Conservation (phyloP, 1,140 invertebrate genomes). For the Monochamus saltuarius region DNA sequence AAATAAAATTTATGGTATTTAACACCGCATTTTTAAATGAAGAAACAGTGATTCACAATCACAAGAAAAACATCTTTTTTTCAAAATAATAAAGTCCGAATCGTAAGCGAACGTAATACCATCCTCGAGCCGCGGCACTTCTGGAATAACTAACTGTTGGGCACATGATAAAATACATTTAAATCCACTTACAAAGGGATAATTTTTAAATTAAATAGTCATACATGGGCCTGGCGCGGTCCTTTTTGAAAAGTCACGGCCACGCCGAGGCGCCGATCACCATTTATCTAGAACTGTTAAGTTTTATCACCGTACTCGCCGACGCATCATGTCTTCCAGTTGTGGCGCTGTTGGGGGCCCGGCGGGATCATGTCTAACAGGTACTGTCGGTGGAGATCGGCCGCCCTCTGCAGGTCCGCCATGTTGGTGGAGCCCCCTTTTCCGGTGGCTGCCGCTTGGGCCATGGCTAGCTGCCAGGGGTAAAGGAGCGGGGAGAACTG, state of each 20-base stretch:
- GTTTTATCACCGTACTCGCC: constrained; percentile 17
- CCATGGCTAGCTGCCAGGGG: constrained; percentile 73
- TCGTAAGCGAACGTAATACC: not conserved
- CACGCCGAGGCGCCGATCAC: too few species aligned
- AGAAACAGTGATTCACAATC: too few species aligned
- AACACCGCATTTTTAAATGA: constrained; percentile 5
- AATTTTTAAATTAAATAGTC: constrained; percentile 1
- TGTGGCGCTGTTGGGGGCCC: constrained; percentile 49
- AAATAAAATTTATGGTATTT: too few species aligned
- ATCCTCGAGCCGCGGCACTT: not conserved
- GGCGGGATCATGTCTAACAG: constrained; percentile 94
- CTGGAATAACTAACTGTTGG: constrained; percentile 13
- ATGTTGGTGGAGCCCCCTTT: constrained; percentile 54
- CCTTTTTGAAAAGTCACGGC: not conserved
- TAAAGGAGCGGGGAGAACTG: constrained; percentile 83
- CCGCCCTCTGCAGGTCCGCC: constrained; percentile 76
- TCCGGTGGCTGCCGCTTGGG: constrained; percentile 61
- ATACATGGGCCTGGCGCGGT: not conserved
- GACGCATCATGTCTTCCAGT: constrained; percentile 52
- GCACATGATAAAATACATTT: constrained; percentile 18
- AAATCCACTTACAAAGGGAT: constrained; percentile 17
- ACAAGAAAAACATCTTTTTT: too few species aligned
- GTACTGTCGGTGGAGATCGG: constrained; percentile 92
- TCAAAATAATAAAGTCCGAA: too few species aligned
- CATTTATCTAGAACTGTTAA: constrained; percentile 12